Evolutionary conservation across 1,140 invertebrate species (phyloP).

Genomic region (Penaeus chinensis): DNA sequence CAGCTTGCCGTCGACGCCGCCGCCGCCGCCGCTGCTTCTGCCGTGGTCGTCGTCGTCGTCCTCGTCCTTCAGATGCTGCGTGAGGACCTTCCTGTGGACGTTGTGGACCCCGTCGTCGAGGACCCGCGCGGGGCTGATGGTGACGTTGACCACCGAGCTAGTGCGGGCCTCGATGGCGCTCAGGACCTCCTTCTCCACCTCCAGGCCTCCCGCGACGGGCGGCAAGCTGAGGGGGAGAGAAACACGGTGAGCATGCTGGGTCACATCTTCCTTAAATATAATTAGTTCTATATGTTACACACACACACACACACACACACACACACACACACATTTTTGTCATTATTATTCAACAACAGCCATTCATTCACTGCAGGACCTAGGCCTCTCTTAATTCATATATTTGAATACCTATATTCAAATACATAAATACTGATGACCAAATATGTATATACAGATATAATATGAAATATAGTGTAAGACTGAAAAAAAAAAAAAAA

Average conservation of each 20-base stretch:
- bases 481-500: too few species aligned
- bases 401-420: too few species aligned
- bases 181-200: constrained; percentile 18
- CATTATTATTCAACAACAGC: background rate
- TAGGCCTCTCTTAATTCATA: too few species aligned
- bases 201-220: background rate
- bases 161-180: background rate
- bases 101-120: background rate
- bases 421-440: too few species aligned
- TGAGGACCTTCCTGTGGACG: background rate
- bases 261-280: background rate
- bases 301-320: background rate
- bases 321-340: background rate
- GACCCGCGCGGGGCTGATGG: constrained; percentile 21
- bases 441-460: too few species aligned
- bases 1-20: background rate
- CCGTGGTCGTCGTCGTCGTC: too few species aligned
- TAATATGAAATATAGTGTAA: too few species aligned
- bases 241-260: background rate
- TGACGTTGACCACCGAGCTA: background rate
- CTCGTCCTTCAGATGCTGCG: too few species aligned
- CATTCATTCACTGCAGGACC: background rate
- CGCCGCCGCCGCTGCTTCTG: too few species aligned
- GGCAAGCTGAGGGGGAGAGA: constrained; percentile 16
- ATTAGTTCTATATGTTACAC: background rate